A percentile compares a stretch with the other conserved stretches of the same genome.
phyloP scores from a whole-genome alignment of 2,113 vertebrate genomes.

The Vulpes vulpes region DNA sequence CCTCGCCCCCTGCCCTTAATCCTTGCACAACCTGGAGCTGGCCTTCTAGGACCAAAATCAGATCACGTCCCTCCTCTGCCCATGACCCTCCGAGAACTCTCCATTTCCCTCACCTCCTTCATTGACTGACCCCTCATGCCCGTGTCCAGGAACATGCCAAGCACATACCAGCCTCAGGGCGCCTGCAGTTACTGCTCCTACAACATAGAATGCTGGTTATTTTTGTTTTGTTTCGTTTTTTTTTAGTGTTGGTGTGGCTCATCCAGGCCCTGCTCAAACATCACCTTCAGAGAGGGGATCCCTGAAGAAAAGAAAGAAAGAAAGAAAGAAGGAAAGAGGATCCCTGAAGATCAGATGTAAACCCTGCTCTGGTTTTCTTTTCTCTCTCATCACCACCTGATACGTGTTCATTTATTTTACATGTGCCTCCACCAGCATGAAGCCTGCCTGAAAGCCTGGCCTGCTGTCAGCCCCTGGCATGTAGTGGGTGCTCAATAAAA shows the following conservation, averaged over 20 bases:
- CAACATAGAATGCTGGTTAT: rapidly evolving
- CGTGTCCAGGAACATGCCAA: rapidly evolving
- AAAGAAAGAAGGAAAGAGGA: too few species aligned
- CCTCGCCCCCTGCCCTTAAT: not conserved
- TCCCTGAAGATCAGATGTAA: not conserved
- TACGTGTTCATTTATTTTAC: rapidly evolving
- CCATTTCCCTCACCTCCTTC: not conserved
- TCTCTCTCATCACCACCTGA: rapidly evolving
- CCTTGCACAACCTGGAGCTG: not conserved
- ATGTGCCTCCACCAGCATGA: not conserved
- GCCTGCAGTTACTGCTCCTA: not conserved
- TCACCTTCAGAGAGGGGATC: not conserved
- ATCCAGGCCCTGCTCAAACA: not conserved
- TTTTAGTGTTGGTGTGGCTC: too few species aligned
- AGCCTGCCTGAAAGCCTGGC: too few species aligned
- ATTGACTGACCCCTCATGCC: not conserved
- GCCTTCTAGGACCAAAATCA: not conserved
- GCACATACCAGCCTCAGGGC: not conserved
- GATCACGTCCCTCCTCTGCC: not conserved
- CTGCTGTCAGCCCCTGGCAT: not conserved
- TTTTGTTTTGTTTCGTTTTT: not conserved
- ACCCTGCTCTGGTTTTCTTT: not conserved
- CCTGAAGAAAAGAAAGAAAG: too few species aligned
- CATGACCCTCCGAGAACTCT: not conserved
- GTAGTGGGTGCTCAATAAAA: not conserved